phyloP scores from a whole-genome alignment of 2,888 invertebrate genomes.

The Myopa tessellatipennis region DNA sequence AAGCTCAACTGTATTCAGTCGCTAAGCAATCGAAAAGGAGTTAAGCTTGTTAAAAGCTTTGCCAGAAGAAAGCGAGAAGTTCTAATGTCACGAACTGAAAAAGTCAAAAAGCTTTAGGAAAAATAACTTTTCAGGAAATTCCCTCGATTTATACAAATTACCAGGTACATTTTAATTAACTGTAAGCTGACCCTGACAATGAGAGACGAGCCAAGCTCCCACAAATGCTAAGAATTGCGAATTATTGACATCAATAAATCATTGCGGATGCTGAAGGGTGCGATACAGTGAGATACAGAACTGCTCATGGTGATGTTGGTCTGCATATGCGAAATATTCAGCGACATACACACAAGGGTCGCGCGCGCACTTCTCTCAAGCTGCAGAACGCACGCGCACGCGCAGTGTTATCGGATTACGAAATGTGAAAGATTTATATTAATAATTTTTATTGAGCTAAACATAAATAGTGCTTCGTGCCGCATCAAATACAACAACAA shows the following conservation, averaged over 20 bases:
- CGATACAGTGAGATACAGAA: background rate
- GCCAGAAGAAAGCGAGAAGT: background rate
- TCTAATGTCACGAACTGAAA: background rate
- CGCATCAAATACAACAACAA: conserved; percentile 58
- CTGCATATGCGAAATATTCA: background rate
- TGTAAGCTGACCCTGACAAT: background rate
- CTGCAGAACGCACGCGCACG: conserved; percentile 51
- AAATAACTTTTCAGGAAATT: too few species aligned
- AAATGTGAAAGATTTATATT: conserved; percentile 64
- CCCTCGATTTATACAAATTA: background rate
- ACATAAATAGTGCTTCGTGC: conserved; percentile 55
- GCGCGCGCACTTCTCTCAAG: background rate
- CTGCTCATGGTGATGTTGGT: background rate
- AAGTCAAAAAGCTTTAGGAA: background rate
- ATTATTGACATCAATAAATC: conserved; percentile 43
- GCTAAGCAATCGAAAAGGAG: background rate
- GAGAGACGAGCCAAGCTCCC: background rate
- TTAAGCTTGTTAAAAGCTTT: background rate
- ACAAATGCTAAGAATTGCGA: conserved; percentile 33
- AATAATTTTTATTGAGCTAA: conserved; percentile 62
- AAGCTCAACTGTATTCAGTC: background rate
- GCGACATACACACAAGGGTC: conserved; percentile 8
- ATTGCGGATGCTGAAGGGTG: conserved; percentile 31
- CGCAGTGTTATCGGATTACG: conserved; percentile 56
- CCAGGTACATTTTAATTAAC: background rate